phyloP scores from a whole-genome alignment of 2,797 vertebrate genomes.

The Microctenopoma steveboyesi region DNA sequence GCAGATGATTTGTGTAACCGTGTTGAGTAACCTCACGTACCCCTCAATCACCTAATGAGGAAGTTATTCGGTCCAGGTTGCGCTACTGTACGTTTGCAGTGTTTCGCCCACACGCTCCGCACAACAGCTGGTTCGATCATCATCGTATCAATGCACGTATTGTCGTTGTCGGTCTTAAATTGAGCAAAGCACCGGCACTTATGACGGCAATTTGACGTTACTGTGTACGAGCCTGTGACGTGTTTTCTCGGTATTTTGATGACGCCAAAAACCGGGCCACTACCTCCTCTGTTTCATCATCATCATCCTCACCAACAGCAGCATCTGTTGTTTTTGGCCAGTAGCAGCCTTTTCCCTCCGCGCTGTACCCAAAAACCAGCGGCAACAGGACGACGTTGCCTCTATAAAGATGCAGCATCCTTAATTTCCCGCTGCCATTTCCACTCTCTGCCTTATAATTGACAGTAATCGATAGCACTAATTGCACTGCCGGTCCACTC shows the following conservation, averaged over 20 bases:
- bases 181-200: slow-evolving; percentile 5
- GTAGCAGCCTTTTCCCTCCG: background rate
- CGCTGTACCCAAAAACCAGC: slow-evolving; percentile 45
- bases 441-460: slow-evolving; percentile 66
- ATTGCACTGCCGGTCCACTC: slow-evolving; percentile 53
- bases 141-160: slow-evolving; percentile 36
- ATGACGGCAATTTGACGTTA: slow-evolving; percentile 22
- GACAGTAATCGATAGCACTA: slow-evolving; percentile 68
- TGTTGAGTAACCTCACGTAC: slow-evolving; percentile 64
- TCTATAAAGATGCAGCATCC: slow-evolving; percentile 51
- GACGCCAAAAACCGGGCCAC: slow-evolving; percentile 56
- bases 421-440: slow-evolving; percentile 69
- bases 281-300: slow-evolving; percentile 52
- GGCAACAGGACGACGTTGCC: slow-evolving; percentile 36
- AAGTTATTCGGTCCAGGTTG: slow-evolving; percentile 47
- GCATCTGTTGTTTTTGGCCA: slow-evolving; percentile 58
- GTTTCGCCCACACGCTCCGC: slow-evolving; percentile 28
- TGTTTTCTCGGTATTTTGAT: slow-evolving; percentile 69
- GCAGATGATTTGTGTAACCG: slow-evolving; percentile 74
- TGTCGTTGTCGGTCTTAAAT: slow-evolving; percentile 1
- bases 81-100: slow-evolving; percentile 41
- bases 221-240: slow-evolving; percentile 59
- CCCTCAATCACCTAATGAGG: slow-evolving; percentile 57
- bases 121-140: slow-evolving; percentile 31
- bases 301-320: slow-evolving; percentile 21